phyloP scores from a whole-genome alignment of 2,113 vertebrate genomes.

The Emydocephalus ijimae region DNA sequence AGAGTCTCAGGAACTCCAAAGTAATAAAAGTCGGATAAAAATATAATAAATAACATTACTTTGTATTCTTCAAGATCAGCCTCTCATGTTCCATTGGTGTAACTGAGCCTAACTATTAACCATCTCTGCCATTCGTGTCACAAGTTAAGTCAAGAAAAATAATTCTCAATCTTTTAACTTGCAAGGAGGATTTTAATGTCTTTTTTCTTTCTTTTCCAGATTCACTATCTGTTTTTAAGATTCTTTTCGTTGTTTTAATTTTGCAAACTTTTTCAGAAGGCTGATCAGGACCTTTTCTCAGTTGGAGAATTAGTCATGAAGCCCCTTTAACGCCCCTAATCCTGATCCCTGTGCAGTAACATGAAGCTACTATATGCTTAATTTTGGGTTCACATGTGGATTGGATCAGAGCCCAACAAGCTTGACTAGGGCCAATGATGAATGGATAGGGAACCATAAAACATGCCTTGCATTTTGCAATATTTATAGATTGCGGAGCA shows the following conservation, averaged over 20 bases:
- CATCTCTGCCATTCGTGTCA: background rate
- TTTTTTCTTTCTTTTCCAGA: background rate
- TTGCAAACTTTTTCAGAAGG: background rate
- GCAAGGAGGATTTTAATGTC: background rate
- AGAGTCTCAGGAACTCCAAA: background rate
- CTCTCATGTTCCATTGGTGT: background rate
- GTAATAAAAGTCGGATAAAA: background rate
- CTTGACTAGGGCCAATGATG: background rate
- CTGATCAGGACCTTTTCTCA: background rate
- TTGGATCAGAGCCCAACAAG: background rate
- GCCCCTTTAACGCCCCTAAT: background rate
- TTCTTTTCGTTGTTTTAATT: background rate
- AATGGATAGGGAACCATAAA: background rate
- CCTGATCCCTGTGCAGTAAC: background rate
- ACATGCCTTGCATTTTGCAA: background rate
- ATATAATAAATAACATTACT: background rate
- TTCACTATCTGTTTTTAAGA: background rate
- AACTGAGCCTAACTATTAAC: too few species aligned
- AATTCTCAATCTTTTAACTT: background rate
- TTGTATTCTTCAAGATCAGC: background rate
- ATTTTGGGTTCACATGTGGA: background rate
- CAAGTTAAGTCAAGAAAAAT: background rate
- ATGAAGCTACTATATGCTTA: background rate
- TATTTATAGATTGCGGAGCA: background rate
- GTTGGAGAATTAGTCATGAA: background rate